Conservation (phyloP, 2,888 invertebrate species). For the Alloplasta piceator region DNA sequence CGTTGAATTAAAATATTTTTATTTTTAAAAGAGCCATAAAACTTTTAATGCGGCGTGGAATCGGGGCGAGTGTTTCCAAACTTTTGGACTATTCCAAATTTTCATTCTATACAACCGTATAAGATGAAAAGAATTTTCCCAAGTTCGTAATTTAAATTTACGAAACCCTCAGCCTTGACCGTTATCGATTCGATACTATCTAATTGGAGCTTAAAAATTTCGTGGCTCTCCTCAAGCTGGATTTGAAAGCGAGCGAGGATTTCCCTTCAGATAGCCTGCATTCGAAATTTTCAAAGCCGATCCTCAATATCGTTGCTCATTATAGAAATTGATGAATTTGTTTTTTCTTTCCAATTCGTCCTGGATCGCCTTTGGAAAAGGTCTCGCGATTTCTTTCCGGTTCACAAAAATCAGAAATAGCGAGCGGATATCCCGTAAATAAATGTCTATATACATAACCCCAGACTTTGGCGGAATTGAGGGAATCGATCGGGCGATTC, state of each 20-base stretch:
- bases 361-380: not conserved
- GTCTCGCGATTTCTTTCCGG: not conserved
- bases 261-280: not conserved
- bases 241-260: not conserved
- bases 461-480: not conserved
- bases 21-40: no score
- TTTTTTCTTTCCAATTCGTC: not conserved
- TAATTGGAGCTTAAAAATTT: slow-evolving; percentile 2
- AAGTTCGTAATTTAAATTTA: no score
- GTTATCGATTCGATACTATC: not conserved
- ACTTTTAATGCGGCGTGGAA: no score
- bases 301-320: not conserved
- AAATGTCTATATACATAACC: slow-evolving; percentile 23
- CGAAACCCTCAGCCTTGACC: no score
- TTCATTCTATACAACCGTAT: no score
- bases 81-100: no score
- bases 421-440: slow-evolving; percentile 10
- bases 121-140: no score
- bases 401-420: not conserved
- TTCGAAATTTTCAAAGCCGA: not conserved
- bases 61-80: no score
- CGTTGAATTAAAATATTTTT: no score
- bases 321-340: not conserved
- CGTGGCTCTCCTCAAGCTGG: not conserved
- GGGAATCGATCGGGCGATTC: slow-evolving; percentile 24